Percentiles rank a stretch among this genome's conserved stretches.
Evolutionary conservation across 2,888 invertebrate genomes (phyloP).

Genomic region (Sepiola atlantica): DNA sequence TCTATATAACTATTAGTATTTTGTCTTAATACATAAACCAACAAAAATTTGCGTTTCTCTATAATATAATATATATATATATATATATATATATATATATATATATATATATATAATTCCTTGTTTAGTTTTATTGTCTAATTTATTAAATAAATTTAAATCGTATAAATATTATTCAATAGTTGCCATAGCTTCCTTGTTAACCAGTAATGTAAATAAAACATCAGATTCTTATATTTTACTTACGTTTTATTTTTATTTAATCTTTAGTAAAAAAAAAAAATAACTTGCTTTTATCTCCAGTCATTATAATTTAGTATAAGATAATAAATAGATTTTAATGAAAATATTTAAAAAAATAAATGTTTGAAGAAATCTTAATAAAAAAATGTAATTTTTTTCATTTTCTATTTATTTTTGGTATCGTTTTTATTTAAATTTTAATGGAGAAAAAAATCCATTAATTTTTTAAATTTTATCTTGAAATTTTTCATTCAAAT

Average conservation of each 20-base stretch:
- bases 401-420: background rate
- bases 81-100: constrained; percentile 34
- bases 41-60: background rate
- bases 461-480: no score
- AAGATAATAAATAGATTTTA: background rate
- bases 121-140: background rate
- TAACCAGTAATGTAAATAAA: background rate
- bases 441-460: no score
- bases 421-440: background rate
- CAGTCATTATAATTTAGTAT: background rate
- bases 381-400: background rate
- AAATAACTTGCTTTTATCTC: background rate
- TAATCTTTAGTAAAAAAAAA: background rate
- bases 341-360: background rate
- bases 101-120: background rate
- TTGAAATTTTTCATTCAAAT: no score
- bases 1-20: no score
- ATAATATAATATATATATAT: constrained; percentile 1
- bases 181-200: background rate
- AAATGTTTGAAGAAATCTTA: background rate
- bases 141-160: background rate
- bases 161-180: background rate
- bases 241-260: background rate
- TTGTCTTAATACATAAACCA: background rate
- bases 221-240: background rate